Evolutionary conservation across 2,797 vertebrate genomes (phyloP).

Genomic region (Hirundo rustica): DNA sequence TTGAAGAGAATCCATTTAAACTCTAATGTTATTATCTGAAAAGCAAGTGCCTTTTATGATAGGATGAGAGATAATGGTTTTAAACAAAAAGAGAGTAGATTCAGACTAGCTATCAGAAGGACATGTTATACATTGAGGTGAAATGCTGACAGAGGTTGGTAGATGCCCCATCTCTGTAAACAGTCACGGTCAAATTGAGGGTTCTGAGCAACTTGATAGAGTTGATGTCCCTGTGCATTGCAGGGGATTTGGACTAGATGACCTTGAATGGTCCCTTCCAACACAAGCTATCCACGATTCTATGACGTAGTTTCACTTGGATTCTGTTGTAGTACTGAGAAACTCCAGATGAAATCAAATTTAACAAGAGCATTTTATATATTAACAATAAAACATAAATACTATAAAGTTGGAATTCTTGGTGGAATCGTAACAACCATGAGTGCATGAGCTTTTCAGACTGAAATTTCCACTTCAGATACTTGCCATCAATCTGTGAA

Average conservation of each 20-base stretch:
- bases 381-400: neutral
- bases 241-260: neutral
- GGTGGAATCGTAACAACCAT: neutral
- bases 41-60: neutral
- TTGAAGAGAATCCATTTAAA: neutral
- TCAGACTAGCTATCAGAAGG: neutral
- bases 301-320: neutral
- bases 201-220: neutral
- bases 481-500: neutral
- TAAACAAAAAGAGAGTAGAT: neutral
- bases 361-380: neutral
- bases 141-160: neutral
- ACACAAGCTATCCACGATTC: neutral
- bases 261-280: neutral
- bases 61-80: neutral
- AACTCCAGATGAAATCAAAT: neutral
- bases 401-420: neutral
- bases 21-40: neutral
- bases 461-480: neutral
- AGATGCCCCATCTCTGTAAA: neutral
- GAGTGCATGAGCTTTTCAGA: neutral
- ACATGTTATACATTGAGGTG: fast-evolving
- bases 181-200: neutral
- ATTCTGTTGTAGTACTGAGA: neutral
- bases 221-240: neutral